phyloP scores from a whole-genome alignment of 1,140 invertebrate species.

The Calephelis virginiensis region DNA sequence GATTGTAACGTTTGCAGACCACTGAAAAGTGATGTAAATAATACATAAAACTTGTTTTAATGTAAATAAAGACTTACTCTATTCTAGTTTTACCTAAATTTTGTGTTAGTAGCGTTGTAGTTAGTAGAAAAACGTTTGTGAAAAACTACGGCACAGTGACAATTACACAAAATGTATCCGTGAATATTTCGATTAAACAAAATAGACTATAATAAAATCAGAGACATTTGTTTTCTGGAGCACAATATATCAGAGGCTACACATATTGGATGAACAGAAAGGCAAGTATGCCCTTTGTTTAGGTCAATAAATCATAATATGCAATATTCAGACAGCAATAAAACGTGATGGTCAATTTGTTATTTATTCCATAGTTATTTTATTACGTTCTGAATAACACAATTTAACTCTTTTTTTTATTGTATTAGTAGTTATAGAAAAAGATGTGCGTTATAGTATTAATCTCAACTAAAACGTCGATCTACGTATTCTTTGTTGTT shows the following conservation, averaged over 20 bases:
- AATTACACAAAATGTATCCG: constrained; percentile 63
- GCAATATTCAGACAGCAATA: constrained; percentile 20
- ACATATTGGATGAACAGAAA: constrained; percentile 75
- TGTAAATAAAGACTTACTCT: constrained; percentile 61
- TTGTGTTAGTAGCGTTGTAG: constrained; percentile 51
- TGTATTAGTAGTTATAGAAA: background rate
- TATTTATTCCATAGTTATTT: too few species aligned
- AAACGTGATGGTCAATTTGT: background rate
- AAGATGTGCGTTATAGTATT: background rate
- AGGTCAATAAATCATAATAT: constrained; percentile 32
- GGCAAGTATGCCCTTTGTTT: constrained; percentile 73
- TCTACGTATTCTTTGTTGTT: constrained; percentile 60
- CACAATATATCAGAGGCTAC: constrained; percentile 57
- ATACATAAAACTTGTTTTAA: constrained; percentile 57
- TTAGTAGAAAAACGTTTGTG: constrained; percentile 50
- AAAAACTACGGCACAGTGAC: constrained; percentile 69
- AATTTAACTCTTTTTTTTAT: background rate
- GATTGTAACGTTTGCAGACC: constrained; percentile 70
- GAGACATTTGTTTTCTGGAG: constrained; percentile 55
- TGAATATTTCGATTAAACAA: constrained; percentile 50
- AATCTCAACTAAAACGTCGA: constrained; percentile 25
- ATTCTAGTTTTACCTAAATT: constrained; percentile 37
- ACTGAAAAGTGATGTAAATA: constrained; percentile 75
- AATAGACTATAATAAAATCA: constrained; percentile 43
- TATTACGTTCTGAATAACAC: too few species aligned